Evolutionary conservation across 2,113 vertebrate species (phyloP), one percentile per base, ranked within the genome.

Genomic region (Silurus meridionalis): DNA sequence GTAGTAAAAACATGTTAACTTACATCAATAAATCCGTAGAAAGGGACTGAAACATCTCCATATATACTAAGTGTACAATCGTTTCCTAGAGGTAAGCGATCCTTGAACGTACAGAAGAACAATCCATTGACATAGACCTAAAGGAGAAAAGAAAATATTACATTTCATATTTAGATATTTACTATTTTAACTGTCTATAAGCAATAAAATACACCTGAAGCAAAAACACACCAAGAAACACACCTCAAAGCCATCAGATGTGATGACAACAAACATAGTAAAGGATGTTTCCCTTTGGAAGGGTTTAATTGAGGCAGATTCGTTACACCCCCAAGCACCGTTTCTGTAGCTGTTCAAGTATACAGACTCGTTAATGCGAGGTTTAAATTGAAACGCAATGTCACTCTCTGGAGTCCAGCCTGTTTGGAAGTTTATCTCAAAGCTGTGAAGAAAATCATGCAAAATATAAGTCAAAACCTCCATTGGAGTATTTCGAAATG

Each of bases 61-160:
- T 1, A 0, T 28, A 87, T 87, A 8, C 74, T 61, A 46, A 87
- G 8, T 3, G 23, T 1, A n/a, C 58, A 55, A 8, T 78, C 8
- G 21, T 37, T 55, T 13, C 77, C 80, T 52, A 87, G 19, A 5
- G 71, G 67, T 17, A 83, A 21, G 52, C 80, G 85, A 50, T 87
- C 80, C 58, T 78, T 87, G 60, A 87, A 87, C 25, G 23, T 37
- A 61, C 63, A 57, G 10, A 4, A 19, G 23, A 55, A n/a, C 11
- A 55, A 15, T 28, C 72, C 81, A 69, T 87, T 87, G 48, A 87
- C 86, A 0, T 78, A 87, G 5, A 87, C 60, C 86, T 87, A 58
- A 72, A 63, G 66, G 66, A 60, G 5, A 17, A 50, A 66, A 61
- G 19, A 21, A 46, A 6, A 15, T 37, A 37, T 28, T 37, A 3